Percentiles rank a stretch among this genome's conserved stretches.
These are phyloP conservation scores for Brenthis hecate DNA, from an alignment of 2,888 invertebrate genomes.

Conservation along the genomic window DNA sequence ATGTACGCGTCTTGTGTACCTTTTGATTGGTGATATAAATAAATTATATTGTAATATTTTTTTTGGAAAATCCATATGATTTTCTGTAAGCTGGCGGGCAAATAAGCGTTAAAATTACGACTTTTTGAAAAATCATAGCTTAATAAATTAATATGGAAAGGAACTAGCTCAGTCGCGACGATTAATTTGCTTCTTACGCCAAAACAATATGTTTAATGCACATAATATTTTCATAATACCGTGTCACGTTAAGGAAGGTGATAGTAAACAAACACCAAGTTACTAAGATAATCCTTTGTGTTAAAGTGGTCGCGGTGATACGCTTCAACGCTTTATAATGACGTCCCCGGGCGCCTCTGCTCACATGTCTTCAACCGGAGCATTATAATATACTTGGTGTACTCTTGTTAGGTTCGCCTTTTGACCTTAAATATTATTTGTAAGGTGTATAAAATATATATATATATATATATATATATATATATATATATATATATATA, in stretches of 20 bases:
- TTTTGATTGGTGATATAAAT: not conserved
- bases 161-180: too few relatives aligned
- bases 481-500: too few relatives aligned
- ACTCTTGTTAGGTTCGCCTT: constrained; percentile 16
- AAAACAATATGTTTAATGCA: constrained; percentile 16
- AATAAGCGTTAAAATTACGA: too few relatives aligned
- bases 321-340: constrained; percentile 64
- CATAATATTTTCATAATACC: constrained; percentile 14
- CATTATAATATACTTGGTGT: constrained; percentile 13
- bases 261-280: constrained; percentile 25
- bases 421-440: constrained; percentile 2
- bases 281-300: constrained; percentile 29
- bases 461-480: too few relatives aligned
- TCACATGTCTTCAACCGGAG: constrained; percentile 39
- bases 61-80: too few relatives aligned
- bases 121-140: too few relatives aligned
- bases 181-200: not conserved
- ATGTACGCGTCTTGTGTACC: constrained; percentile 20
- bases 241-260: constrained; percentile 9
- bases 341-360: constrained; percentile 60
- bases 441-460: not conserved
- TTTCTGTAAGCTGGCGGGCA: too few relatives aligned
- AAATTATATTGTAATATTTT: too few relatives aligned
- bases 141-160: too few relatives aligned
- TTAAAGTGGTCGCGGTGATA: constrained; percentile 47